Evolutionary conservation across 92 coral and sea anemone species (phyloP), one percentile per base, ranked within the genome.

Genomic region (Heteractis magnifica): DNA sequence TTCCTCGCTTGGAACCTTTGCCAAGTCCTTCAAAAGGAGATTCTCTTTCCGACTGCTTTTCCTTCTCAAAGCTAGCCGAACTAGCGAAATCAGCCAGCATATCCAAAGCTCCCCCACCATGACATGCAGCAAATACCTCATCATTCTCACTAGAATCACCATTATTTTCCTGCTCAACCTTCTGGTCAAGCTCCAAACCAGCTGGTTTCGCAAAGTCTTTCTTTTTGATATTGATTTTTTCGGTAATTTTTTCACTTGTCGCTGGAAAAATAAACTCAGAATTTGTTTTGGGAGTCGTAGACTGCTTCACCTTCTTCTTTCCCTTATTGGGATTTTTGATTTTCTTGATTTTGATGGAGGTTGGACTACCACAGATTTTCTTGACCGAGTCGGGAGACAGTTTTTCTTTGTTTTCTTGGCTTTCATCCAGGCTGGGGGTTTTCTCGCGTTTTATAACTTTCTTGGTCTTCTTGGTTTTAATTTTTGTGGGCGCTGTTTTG

Each of bases 11-110:
- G 6, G 73, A 51, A 5, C 77, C 77, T 86, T 92, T 90, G 52
- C 64, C 82, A 52, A 72, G 83, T 44, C 86, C 92, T 21, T 91
- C 92, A 9, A 88, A 81, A 48, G 88, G 88, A 23, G 87, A 58
- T n/a, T 62, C 83, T 52, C 80, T 52, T 16, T 86, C 94, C 5
- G 88, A 79, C 60, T 91, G 81, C 79, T 88, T 92, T 52, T 90
- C 90, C 60, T 90, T 91, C 53, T 79, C 84, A 44, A 89, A 89
- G 21, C 82, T 86, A 34, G 89, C 90, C 41, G 91, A 84, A 44
- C 88, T 88, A 6, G 94, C 95, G 56, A 91, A 93, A 12, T 94
- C 83, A 10, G 98, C 98, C 83, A 95, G 72, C 72, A 95, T 81
- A 74, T 90, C 90, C 83, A 95, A 84, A 13, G 96, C 98, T 13